Conservation (phyloP, 2,113 vertebrate genomes). For the Callionymus lyra region DNA sequence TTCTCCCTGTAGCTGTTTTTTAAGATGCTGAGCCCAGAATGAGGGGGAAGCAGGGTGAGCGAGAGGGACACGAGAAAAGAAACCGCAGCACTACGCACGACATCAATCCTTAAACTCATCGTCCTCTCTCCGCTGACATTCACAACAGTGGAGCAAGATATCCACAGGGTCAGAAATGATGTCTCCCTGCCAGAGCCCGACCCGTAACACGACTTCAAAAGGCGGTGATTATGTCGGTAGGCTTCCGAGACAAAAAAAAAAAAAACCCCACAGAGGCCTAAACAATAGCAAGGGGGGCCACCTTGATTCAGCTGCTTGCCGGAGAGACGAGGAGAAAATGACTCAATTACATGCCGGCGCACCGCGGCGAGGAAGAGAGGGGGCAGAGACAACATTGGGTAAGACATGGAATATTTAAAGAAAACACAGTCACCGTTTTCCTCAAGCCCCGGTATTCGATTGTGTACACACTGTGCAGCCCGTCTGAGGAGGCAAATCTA, state of each 20-base stretch:
- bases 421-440: slow-evolving; percentile 5
- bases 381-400: slow-evolving; percentile 1
- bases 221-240: slow-evolving; percentile 46
- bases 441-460: slow-evolving; percentile 7
- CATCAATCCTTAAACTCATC: neutral
- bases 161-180: slow-evolving; percentile 37
- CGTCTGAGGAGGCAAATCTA: neutral
- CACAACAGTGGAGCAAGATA: slow-evolving; percentile 25
- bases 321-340: slow-evolving; percentile 50
- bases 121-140: slow-evolving; percentile 31
- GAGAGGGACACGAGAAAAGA: slow-evolving; percentile 11
- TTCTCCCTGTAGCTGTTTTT: slow-evolving; percentile 14
- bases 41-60: slow-evolving; percentile 1
- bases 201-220: slow-evolving; percentile 39
- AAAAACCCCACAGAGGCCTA: too few relatives aligned
- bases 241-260: slow-evolving; percentile 48
- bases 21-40: slow-evolving; percentile 6
- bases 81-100: slow-evolving; percentile 37
- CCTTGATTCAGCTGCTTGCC: slow-evolving; percentile 57
- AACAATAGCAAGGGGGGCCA: slow-evolving; percentile 58
- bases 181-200: slow-evolving; percentile 38
- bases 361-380: slow-evolving; percentile 6
- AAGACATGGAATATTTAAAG: neutral
- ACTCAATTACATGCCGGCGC: slow-evolving; percentile 54
- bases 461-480: neutral